Conservation (phyloP, 2,888 invertebrate species). For the Enchytraeus crypticus region DNA sequence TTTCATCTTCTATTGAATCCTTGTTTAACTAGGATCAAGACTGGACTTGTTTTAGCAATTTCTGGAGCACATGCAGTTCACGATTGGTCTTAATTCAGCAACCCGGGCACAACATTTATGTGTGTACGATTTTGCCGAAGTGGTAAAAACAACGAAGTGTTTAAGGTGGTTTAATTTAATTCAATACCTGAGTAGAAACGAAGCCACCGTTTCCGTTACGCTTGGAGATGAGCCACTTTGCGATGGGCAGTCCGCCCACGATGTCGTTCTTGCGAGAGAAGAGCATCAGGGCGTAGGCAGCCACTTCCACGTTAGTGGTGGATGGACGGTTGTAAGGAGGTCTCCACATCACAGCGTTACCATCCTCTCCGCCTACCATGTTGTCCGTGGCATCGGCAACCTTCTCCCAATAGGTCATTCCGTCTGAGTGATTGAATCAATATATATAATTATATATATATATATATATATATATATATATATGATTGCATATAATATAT, state of each 20-base stretch:
- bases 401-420: not conserved
- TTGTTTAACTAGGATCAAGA: too few relatives aligned
- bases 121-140: too few relatives aligned
- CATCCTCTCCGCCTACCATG: not conserved
- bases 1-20: too few relatives aligned
- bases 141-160: too few relatives aligned
- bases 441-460: not conserved
- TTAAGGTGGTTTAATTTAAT: too few relatives aligned
- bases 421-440: not conserved
- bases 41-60: too few relatives aligned
- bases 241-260: slow-evolving; percentile 30
- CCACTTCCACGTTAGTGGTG: slow-evolving; percentile 43
- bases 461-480: too few relatives aligned
- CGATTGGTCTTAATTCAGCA: too few relatives aligned
- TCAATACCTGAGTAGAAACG: slow-evolving; percentile 47
- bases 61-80: too few relatives aligned
- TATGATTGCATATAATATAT: not conserved
- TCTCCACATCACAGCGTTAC: not conserved
- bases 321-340: slow-evolving; percentile 27
- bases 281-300: slow-evolving; percentile 45
- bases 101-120: too few relatives aligned
- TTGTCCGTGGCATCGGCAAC: not conserved
- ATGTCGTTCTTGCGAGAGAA: slow-evolving; percentile 24
- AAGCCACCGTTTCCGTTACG: slow-evolving; percentile 44
- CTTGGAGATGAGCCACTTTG: slow-evolving; percentile 43